A percentile compares a stretch with the other conserved stretches of the same genome.
Evolutionary conservation across 2,888 invertebrate species (phyloP).

Genomic region (Argyra leucocephala): DNA sequence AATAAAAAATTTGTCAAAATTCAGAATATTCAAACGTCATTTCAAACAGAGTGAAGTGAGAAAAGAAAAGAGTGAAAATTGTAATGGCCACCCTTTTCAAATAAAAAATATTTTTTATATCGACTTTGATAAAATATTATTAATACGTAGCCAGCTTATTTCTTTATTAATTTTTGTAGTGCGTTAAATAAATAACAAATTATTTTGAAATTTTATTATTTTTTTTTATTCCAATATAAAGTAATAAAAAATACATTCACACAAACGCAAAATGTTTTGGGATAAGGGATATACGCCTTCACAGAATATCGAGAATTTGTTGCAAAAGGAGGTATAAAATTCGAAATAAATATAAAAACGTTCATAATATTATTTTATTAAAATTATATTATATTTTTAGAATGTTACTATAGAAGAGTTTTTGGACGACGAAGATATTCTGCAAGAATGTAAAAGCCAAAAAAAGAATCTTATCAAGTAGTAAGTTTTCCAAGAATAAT

Average conservation of each 20-base stretch:
- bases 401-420: conserved; percentile 82
- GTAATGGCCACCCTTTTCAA: conserved; percentile 3
- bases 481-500: conserved; percentile 53
- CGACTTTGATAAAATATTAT: conserved; percentile 1
- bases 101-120: conserved; percentile 6
- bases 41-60: neutral
- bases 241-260: neutral
- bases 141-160: conserved; percentile 3
- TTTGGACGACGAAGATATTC: conserved; percentile 87
- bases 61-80: neutral
- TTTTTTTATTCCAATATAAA: conserved; percentile 5
- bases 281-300: conserved; percentile 43
- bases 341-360: neutral
- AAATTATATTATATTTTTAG: conserved; percentile 46
- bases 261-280: conserved; percentile 37
- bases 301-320: conserved; percentile 42
- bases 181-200: neutral
- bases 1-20: too few relatives aligned
- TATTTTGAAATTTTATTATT: neutral
- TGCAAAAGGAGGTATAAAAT: conserved; percentile 41
- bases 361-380: neutral
- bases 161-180: neutral
- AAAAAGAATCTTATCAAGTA: conserved; percentile 84
- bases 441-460: conserved; percentile 89
- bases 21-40: neutral